Percentiles rank a stretch among this genome's conserved stretches.
Evolutionary conservation across 2,888 invertebrate species (phyloP).

Genomic region (Mystacides longicornis): DNA sequence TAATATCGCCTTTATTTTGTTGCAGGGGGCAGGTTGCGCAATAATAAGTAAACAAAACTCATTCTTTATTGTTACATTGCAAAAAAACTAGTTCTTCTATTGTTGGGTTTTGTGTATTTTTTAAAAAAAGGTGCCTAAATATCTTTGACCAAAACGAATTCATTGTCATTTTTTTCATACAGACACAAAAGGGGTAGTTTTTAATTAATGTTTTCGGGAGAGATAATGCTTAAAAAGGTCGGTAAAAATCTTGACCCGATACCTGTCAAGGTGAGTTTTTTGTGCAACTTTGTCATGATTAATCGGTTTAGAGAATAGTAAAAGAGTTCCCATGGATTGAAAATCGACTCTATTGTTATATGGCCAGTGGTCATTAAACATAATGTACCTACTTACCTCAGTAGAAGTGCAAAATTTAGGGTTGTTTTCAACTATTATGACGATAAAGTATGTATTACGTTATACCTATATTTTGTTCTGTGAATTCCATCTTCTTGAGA

Average conservation of each 20-base stretch:
- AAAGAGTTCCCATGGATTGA: slow-evolving; percentile 8
- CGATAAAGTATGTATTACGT: too few relatives aligned
- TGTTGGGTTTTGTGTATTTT: not conserved
- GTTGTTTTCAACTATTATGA: too few relatives aligned
- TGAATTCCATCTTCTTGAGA: too few relatives aligned
- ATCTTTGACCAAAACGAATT: slow-evolving; percentile 23
- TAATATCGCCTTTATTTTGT: slow-evolving; percentile 12
- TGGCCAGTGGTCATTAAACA: slow-evolving; percentile 6
- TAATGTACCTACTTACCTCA: too few relatives aligned
- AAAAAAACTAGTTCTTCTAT: slow-evolving; percentile 3
- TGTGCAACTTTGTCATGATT: slow-evolving; percentile 16
- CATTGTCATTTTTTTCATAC: slow-evolving; percentile 5
- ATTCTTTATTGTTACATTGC: slow-evolving; percentile 13
- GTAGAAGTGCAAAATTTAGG: too few relatives aligned
- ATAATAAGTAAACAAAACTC: slow-evolving; percentile 25
- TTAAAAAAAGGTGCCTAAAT: slow-evolving; percentile 8
- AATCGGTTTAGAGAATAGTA: slow-evolving; percentile 15
- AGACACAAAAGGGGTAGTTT: slow-evolving; percentile 9
- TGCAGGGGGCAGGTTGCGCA: slow-evolving; percentile 15
- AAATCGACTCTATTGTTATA: not conserved
- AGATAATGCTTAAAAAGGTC: slow-evolving; percentile 20
- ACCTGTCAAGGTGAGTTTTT: slow-evolving; percentile 11
- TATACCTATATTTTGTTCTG: too few relatives aligned
- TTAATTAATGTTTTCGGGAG: slow-evolving; percentile 25
- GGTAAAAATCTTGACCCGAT: slow-evolving; percentile 16